Percentiles rank a stretch among this genome's conserved stretches.
phyloP scores from a whole-genome alignment of 2,888 invertebrate species.

The Empis stercorea region DNA sequence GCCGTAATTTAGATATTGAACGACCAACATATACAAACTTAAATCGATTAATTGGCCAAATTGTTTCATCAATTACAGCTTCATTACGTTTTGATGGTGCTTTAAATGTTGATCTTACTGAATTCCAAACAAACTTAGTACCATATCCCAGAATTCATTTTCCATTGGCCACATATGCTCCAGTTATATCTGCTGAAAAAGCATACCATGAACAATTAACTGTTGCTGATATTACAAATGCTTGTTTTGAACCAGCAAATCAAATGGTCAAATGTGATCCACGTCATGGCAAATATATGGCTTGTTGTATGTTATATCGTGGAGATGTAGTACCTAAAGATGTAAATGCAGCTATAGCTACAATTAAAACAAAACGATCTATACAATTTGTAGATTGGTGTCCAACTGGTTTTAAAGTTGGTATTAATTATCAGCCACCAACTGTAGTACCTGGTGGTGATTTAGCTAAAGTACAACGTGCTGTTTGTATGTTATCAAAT shows the following conservation, averaged over 20 bases:
- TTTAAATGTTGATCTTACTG: constrained; percentile 83
- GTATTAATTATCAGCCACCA: constrained; percentile 82
- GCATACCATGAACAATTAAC: constrained; percentile 86
- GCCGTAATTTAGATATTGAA: constrained; percentile 74
- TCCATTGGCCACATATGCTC: constrained; percentile 82
- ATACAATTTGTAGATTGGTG: constrained; percentile 87
- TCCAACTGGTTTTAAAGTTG: constrained; percentile 69
- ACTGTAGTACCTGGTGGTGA: constrained; percentile 87
- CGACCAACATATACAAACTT: constrained; percentile 76
- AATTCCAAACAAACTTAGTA: constrained; percentile 87
- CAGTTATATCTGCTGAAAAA: constrained; percentile 80
- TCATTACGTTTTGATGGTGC: constrained; percentile 86
- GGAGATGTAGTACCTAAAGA: constrained; percentile 91
- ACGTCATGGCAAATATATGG: constrained; percentile 84
- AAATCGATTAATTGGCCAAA: constrained; percentile 74
- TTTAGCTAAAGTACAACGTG: constrained; percentile 82
- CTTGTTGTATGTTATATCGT: constrained; percentile 86
- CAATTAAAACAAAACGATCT: constrained; percentile 86
- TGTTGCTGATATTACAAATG: constrained; percentile 85
- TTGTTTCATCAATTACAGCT: constrained; percentile 87
- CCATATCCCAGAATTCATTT: constrained; percentile 94
- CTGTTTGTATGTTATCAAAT: constrained; percentile 94
- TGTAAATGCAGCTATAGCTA: constrained; percentile 83
- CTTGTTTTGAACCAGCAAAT: constrained; percentile 90
- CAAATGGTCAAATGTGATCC: constrained; percentile 92